Percentiles rank a stretch among this genome's conserved stretches.
These are phyloP conservation scores for Cryptomyrus ogoouensis DNA, from an alignment of 2,113 vertebrate species.

Conservation along the genomic window DNA sequence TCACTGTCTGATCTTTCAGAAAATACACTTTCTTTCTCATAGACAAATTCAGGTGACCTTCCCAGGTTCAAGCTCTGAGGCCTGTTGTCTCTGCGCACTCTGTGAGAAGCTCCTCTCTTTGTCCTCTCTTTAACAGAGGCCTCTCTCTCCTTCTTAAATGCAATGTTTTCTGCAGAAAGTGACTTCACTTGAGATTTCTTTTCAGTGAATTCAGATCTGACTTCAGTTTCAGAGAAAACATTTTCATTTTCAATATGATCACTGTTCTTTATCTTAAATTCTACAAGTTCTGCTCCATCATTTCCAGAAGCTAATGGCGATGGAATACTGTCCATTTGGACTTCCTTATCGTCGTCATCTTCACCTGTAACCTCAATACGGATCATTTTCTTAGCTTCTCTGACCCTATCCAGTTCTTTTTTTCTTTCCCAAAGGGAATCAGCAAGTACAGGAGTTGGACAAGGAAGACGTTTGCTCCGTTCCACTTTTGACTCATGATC, in stretches of 20 bases:
- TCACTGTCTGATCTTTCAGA: constrained; percentile 48
- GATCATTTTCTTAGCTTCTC: constrained; percentile 52
- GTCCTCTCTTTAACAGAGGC: constrained; percentile 18
- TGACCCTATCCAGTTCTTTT: constrained; percentile 46
- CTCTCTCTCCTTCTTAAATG: constrained; percentile 27
- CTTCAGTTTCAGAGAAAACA: not conserved
- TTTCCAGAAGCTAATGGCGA: constrained; percentile 40
- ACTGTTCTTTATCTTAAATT: constrained; percentile 33
- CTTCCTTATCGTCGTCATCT: constrained; percentile 55
- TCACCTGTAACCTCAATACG: constrained; percentile 55
- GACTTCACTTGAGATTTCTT: constrained; percentile 44
- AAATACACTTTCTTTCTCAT: constrained; percentile 43
- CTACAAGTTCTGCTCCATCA: constrained; percentile 31
- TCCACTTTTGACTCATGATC: constrained; percentile 64
- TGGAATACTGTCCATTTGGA: constrained; percentile 52
- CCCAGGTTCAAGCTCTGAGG: constrained; percentile 63
- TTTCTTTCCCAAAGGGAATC: constrained; percentile 56
- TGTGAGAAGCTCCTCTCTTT: constrained; percentile 38
- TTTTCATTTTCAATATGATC: constrained; percentile 43
- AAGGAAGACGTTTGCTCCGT: constrained; percentile 43
- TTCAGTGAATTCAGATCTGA: constrained; percentile 39
- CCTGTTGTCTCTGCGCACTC: constrained; percentile 52
- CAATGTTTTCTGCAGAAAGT: constrained; percentile 27
- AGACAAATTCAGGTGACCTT: constrained; percentile 49
- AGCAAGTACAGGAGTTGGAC: constrained; percentile 46